These are phyloP conservation scores for Momotus momota DNA, from an alignment of 2,797 vertebrate species.

Conservation along the genomic window DNA sequence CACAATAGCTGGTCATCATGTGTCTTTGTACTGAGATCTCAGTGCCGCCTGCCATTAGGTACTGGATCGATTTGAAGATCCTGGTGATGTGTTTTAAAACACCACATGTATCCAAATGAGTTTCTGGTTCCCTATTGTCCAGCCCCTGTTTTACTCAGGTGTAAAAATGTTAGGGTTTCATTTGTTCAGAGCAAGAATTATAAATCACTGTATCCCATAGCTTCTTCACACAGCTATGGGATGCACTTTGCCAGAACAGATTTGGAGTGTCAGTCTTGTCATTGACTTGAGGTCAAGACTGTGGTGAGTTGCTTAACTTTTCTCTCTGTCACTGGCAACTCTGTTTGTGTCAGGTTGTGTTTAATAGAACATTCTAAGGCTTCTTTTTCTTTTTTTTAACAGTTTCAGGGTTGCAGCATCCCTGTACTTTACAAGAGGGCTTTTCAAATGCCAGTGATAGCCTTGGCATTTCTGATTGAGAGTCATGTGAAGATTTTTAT, in stretches of 20 bases:
- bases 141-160: constrained; percentile 72
- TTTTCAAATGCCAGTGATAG: background rate
- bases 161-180: constrained; percentile 72
- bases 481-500: background rate
- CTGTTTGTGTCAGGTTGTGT: constrained; percentile 17
- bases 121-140: constrained; percentile 77
- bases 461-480: background rate
- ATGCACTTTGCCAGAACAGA: constrained; percentile 61
- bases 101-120: constrained; percentile 79
- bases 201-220: constrained; percentile 61
- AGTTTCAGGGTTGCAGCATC: background rate
- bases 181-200: constrained; percentile 63
- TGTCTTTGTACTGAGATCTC: constrained; percentile 46
- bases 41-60: constrained; percentile 47
- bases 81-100: constrained; percentile 73
- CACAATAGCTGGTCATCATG: constrained; percentile 34
- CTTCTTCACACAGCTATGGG: constrained; percentile 56
- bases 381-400: background rate
- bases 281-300: constrained; percentile 70
- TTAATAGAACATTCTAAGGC: constrained; percentile 7
- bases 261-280: constrained; percentile 59
- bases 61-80: constrained; percentile 64
- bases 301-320: constrained; percentile 66
- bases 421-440: background rate
- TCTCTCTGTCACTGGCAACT: constrained; percentile 12